A percentile compares a stretch with the other conserved stretches of the same genome.
phyloP scores from a whole-genome alignment of 2,797 vertebrate species.

The Bradypodion ventrale region DNA sequence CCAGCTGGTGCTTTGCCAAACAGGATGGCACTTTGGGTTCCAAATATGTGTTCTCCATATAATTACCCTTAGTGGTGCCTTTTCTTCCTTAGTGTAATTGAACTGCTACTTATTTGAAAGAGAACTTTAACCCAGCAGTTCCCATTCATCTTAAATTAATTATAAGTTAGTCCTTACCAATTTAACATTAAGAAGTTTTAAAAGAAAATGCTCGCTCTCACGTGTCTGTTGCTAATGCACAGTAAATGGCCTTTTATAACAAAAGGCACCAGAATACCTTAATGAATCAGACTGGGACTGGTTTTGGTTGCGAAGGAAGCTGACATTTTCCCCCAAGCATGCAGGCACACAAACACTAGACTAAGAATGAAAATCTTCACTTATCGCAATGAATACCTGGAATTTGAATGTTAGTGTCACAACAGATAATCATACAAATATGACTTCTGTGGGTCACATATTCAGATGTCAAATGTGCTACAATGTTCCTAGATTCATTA shows the following conservation, averaged over 20 bases:
- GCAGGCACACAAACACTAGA: not conserved
- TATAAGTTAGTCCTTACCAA: conserved; percentile 29
- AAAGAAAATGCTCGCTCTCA: not conserved
- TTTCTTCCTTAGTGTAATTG: conserved; percentile 61
- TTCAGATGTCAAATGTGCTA: no score
- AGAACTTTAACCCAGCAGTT: conserved; percentile 54
- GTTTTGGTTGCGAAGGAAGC: not conserved
- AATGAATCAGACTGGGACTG: not conserved
- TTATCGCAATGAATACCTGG: not conserved
- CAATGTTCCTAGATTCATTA: no score
- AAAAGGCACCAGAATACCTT: not conserved
- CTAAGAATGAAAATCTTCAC: not conserved
- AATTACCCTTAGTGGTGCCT: conserved; percentile 63
- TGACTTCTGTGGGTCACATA: no score
- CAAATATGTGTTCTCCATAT: conserved; percentile 12
- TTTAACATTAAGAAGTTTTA: conserved; percentile 5
- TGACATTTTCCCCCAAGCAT: not conserved
- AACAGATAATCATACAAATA: no score
- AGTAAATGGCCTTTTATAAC: not conserved
- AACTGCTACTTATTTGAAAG: conserved; percentile 61
- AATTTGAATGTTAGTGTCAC: not conserved
- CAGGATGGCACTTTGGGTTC: not conserved
- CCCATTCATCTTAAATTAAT: conserved; percentile 62
- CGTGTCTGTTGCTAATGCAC: not conserved
- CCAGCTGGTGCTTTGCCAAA: conserved; percentile 32